Percentiles rank a stretch among this genome's conserved stretches.
Evolutionary conservation across 1,140 invertebrate species (phyloP).

Genomic region (Euwallacea fornicatus): DNA sequence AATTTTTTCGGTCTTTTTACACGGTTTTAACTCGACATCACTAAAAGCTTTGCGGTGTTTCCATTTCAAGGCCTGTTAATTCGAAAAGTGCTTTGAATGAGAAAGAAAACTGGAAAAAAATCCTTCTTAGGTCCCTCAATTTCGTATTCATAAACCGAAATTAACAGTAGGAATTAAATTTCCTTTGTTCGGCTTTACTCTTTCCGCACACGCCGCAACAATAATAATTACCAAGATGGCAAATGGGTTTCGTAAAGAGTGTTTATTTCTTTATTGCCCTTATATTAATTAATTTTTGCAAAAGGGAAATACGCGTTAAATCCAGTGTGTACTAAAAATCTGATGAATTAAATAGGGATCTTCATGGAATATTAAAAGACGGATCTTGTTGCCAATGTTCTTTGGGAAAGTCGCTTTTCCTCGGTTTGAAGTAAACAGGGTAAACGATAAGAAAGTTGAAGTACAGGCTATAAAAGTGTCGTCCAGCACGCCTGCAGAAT

Average conservation of each 20-base stretch:
- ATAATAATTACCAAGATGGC: neutral
- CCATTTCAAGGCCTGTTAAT: slow-evolving; percentile 5
- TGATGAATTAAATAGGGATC: neutral
- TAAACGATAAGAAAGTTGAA: slow-evolving; percentile 6
- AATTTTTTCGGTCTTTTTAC: neutral
- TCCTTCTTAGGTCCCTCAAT: neutral
- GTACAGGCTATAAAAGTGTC: neutral
- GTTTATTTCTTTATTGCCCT: neutral
- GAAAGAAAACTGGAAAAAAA: neutral
- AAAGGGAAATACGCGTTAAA: neutral
- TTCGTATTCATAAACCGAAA: slow-evolving; percentile 5
- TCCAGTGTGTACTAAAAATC: neutral
- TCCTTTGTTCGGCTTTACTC: neutral
- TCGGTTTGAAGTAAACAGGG: neutral
- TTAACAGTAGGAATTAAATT: slow-evolving; percentile 3
- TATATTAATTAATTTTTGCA: neutral
- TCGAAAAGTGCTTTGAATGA: slow-evolving; percentile 3
- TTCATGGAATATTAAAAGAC: neutral
- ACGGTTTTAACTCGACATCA: neutral
- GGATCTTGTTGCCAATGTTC: neutral
- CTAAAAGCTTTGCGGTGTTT: slow-evolving; percentile 6
- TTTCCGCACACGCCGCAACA: neutral
- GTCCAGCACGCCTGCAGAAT: neutral
- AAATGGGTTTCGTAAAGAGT: neutral
- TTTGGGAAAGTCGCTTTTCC: too few relatives aligned